phyloP scores from a whole-genome alignment of 2,113 vertebrate species.

The Scolopax mira region DNA sequence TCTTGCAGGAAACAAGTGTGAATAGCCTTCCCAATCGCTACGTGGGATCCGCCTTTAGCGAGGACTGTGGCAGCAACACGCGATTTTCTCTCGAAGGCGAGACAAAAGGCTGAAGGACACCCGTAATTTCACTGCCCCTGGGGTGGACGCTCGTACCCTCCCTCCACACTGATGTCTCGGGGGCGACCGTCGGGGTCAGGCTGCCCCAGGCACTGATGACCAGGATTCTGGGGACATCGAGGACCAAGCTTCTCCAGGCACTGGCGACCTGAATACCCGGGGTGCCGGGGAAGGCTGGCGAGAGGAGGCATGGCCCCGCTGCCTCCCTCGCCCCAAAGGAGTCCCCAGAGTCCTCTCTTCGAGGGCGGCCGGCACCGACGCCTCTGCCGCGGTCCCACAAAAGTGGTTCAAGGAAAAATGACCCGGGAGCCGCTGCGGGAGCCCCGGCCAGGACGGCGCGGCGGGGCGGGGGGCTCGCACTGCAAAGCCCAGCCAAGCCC shows the following conservation, averaged over 20 bases:
- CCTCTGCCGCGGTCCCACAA: background rate
- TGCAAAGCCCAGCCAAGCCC: background rate
- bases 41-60: background rate
- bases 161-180: background rate
- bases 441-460: no score
- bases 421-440: background rate
- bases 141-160: rapidly evolving
- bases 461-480: background rate
- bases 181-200: background rate
- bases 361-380: background rate
- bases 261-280: background rate
- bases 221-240: background rate
- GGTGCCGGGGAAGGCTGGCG: no score
- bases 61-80: background rate
- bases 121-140: background rate
- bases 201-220: background rate
- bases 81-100: background rate
- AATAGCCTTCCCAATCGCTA: background rate
- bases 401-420: background rate
- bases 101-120: background rate
- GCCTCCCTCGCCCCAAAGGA: background rate
- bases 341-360: background rate
- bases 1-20: background rate
- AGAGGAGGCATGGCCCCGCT: background rate
- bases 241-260: no score